Percentiles rank a stretch among this genome's conserved stretches.
phyloP scores from a whole-genome alignment of 2,113 vertebrate genomes.

The Mungos mungo region DNA sequence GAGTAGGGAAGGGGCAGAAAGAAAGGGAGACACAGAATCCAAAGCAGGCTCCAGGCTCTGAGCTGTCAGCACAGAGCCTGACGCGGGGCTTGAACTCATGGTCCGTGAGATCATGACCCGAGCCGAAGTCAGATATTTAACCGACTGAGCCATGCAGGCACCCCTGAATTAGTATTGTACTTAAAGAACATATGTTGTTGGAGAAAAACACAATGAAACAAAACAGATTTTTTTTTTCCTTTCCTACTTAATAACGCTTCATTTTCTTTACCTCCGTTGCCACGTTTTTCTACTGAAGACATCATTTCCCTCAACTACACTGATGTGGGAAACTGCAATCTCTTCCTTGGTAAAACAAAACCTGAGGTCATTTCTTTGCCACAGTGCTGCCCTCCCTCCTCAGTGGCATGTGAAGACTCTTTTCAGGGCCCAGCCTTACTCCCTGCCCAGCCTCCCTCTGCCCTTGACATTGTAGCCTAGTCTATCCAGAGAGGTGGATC shows the following conservation, averaged over 20 bases:
- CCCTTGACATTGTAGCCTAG: fast-evolving
- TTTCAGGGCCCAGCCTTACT: background rate
- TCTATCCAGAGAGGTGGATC: background rate
- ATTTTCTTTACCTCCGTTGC: background rate
- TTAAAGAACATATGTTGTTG: background rate
- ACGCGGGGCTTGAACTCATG: too few species aligned
- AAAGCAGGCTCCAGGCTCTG: too few species aligned
- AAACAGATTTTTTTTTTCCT: background rate
- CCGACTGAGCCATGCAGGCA: too few species aligned
- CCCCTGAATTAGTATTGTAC: background rate
- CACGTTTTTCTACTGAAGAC: background rate
- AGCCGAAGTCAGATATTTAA: too few species aligned
- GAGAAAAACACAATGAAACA: background rate
- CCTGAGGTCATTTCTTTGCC: background rate
- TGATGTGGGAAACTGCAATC: background rate
- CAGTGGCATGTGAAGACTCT: fast-evolving
- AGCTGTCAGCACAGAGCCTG: too few species aligned
- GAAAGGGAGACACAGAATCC: too few species aligned
- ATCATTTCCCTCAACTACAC: background rate
- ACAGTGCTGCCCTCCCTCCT: background rate
- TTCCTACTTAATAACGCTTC: background rate
- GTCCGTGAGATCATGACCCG: too few species aligned
- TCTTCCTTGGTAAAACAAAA: background rate
- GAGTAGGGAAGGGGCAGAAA: too few species aligned
- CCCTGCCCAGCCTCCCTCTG: fast-evolving